Conservation (phyloP, 1,140 invertebrate species). For the Pentalonia nigronervosa region DNA sequence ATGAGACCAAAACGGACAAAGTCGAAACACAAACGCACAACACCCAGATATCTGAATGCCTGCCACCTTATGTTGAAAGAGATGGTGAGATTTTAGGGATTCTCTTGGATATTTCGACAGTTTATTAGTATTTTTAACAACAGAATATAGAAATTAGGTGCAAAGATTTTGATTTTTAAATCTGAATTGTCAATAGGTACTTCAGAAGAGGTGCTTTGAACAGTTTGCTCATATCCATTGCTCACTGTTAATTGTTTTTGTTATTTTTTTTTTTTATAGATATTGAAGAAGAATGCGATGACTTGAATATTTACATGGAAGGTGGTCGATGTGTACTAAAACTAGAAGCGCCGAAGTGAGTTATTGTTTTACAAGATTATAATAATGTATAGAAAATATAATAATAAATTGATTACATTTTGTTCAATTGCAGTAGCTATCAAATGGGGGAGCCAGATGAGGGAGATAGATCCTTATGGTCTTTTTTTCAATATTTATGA, state of each 20-base stretch:
- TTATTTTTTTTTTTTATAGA: conserved; percentile 36
- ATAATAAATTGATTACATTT: neutral
- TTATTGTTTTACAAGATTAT: neutral
- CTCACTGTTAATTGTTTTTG: neutral
- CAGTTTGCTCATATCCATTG: neutral
- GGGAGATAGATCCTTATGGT: too few species aligned
- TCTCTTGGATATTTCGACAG: neutral
- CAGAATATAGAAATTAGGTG: neutral
- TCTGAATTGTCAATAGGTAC: neutral
- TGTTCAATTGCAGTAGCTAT: neutral
- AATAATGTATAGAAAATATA: neutral
- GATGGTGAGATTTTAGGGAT: neutral
- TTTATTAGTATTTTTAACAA: neutral
- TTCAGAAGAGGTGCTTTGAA: neutral
- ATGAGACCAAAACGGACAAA: neutral
- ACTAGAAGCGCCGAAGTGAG: conserved; percentile 40
- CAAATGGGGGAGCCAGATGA: too few species aligned
- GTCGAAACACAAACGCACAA: neutral
- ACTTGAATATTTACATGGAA: conserved; percentile 39
- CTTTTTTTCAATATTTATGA: too few species aligned
- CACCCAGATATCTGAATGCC: neutral
- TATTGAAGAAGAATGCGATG: conserved; percentile 19
- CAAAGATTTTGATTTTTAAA: neutral
- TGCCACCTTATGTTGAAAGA: conserved; percentile 26
- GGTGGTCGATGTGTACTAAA: neutral